Conservation (phyloP, 2,888 invertebrate genomes). For the Leucozona laternaria region DNA sequence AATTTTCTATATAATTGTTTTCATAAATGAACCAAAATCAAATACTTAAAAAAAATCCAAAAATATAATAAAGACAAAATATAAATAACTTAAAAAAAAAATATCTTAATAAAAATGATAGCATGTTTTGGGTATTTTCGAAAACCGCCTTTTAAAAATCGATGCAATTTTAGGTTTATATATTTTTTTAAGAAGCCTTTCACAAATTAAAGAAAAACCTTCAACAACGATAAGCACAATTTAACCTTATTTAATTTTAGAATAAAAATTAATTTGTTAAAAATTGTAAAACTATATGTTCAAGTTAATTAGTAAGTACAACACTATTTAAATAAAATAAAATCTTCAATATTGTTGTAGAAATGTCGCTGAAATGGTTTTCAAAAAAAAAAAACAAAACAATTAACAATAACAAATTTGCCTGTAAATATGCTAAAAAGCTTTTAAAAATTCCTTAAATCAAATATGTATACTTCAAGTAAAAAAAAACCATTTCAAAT, state of each 20-base stretch:
- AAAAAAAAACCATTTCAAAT: conserved; percentile 76
- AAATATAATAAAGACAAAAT: too few species aligned
- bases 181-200: background rate
- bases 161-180: too few species aligned
- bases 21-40: too few species aligned
- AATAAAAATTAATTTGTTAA: background rate
- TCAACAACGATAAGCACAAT: conserved; percentile 3
- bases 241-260: background rate
- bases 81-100: too few species aligned
- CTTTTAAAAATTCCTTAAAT: conserved; percentile 14
- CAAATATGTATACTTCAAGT: background rate
- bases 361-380: conserved; percentile 75
- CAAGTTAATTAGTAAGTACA: conserved; percentile 17
- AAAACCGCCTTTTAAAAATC: too few species aligned
- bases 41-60: too few species aligned
- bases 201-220: too few species aligned
- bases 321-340: conserved; percentile 9
- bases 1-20: too few species aligned
- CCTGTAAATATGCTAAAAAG: conserved; percentile 34
- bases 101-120: too few species aligned
- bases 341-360: conserved; percentile 76
- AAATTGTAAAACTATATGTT: background rate
- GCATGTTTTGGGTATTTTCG: too few species aligned
- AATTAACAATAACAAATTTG: background rate
- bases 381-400: background rate